Evolutionary conservation across 2,888 invertebrate genomes (phyloP).

Genomic region (Malthinus flaveolus): DNA sequence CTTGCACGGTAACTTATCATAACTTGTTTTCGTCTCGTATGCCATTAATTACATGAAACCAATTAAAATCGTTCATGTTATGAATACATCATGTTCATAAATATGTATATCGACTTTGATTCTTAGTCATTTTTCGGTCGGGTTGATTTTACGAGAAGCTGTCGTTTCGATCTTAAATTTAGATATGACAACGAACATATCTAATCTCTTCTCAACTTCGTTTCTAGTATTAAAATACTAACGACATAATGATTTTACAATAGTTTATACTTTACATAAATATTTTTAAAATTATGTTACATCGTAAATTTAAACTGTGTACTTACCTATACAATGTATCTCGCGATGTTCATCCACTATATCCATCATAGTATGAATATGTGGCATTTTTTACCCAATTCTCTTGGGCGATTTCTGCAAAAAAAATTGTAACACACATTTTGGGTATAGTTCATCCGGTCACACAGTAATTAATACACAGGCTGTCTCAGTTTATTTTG

Average conservation of each 20-base stretch:
- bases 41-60: conserved; percentile 44
- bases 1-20: conserved; percentile 33
- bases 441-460: too few relatives aligned
- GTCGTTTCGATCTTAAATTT: conserved; percentile 39
- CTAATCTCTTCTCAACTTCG: conserved; percentile 7
- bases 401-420: too few relatives aligned
- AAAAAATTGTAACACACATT: too few relatives aligned
- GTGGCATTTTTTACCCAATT: too few relatives aligned
- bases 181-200: conserved; percentile 29
- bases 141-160: conserved; percentile 40
- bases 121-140: conserved; percentile 47
- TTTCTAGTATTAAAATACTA: conserved; percentile 8
- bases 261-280: conserved; percentile 1
- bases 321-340: too few relatives aligned
- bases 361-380: too few relatives aligned
- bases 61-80: conserved; percentile 48
- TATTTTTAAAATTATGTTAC: background rate
- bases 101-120: conserved; percentile 44
- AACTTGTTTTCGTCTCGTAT: conserved; percentile 34
- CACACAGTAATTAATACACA: too few relatives aligned
- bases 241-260: background rate
- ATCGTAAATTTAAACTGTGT: too few relatives aligned
- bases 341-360: too few relatives aligned
- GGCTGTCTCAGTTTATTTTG: too few relatives aligned
- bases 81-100: conserved; percentile 48